A percentile compares a stretch with the other conserved stretches of the same genome.
Evolutionary conservation across 2,888 invertebrate genomes (phyloP).

Genomic region (Limnephilus marmoratus): DNA sequence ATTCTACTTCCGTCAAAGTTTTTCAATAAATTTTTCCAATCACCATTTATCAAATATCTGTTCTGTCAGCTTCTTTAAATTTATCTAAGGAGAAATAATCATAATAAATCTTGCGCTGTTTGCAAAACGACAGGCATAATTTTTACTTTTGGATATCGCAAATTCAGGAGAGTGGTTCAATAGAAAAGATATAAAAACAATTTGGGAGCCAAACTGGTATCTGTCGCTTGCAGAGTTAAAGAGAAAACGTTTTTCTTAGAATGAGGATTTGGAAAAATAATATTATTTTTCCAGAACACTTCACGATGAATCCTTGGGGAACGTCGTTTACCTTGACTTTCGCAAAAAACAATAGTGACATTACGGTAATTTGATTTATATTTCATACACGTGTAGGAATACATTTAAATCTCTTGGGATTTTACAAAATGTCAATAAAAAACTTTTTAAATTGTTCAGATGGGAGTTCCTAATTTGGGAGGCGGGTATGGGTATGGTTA

Average conservation of each 20-base stretch:
- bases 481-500: too few relatives aligned
- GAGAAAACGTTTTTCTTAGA: not conserved
- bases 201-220: not conserved
- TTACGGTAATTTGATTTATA: not conserved
- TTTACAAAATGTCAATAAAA: not conserved
- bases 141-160: slow-evolving; percentile 30
- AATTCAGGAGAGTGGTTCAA: slow-evolving; percentile 24
- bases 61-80: slow-evolving; percentile 32
- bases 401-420: not conserved
- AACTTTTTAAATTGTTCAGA: too few relatives aligned
- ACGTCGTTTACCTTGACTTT: not conserved
- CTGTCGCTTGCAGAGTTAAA: not conserved
- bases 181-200: slow-evolving; percentile 8
- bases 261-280: not conserved
- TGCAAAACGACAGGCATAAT: slow-evolving; percentile 16
- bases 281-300: not conserved
- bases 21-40: not conserved
- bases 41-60: slow-evolving; percentile 27
- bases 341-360: not conserved
- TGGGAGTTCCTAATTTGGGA: too few relatives aligned
- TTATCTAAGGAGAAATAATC: slow-evolving; percentile 35
- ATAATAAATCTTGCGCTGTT: slow-evolving; percentile 37
- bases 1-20: not conserved
- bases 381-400: not conserved
- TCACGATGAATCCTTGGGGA: not conserved